Base-by-base conservation (phyloP, 2,797 vertebrate species). In the Channa striata region DNA sequence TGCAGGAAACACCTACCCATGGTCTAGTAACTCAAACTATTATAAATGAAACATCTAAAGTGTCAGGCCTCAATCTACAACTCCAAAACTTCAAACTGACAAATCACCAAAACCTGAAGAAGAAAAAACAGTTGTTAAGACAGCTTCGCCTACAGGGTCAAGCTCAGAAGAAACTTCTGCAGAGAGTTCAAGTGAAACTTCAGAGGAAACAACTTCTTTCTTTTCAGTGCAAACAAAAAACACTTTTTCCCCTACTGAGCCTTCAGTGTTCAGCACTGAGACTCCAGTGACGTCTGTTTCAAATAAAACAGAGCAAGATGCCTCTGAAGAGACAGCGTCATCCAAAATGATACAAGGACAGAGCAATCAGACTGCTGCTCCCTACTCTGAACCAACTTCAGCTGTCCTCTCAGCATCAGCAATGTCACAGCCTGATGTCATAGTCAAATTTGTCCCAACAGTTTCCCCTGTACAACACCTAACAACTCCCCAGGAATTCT, bases 391-490 rank as follows among this genome's bases (percentile, higher is more conserved):
- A 36, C n/a, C 60, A 34, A 52, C 62, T 56, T 68, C 62, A 69
- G 56, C 72, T 58, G 48, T 64, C 20, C 34, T 36, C 58, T 72
- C 61, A 65, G 42, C 59, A 67, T 44, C 52, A 70, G 46, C 39
- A 54, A 20, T 80, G 59, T 64, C 59, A 39, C 53, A 79, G 53
- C 57, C 80, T 57, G 81, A 86, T 43, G 42, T 78, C 42, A 39
- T 37, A 0, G 47, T 83, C 25, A 68, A 87, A 20, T 81, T 70
- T 84, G 73, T 72, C 43, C 60, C 82, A 68, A 86, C 74, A 48
- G 47, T 71, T 53, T 51, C 83, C 50, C 37, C 81, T 47, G 42
- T 10, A 56, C 66, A 72, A 20, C 53, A 61, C 33, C 42, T 49
- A 42, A 72, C 52, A 69, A 72, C 63, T n/a, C 10, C 72, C 4